Percentiles rank a stretch among this genome's conserved stretches.
Conservation (phyloP, 2,797 vertebrate species). For the Spheniscus humboldti region DNA sequence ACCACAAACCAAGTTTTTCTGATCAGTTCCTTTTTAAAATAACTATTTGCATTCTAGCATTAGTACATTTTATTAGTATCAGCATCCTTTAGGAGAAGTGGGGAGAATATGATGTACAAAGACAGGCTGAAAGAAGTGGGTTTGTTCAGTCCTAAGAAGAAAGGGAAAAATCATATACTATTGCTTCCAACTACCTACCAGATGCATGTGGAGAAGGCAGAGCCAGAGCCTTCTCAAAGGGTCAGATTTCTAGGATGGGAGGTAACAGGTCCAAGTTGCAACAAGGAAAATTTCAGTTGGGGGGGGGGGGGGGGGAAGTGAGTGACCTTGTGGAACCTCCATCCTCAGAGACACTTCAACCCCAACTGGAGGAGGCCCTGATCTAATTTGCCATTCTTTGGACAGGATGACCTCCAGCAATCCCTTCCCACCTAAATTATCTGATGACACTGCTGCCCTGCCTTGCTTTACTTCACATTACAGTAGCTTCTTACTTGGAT, state of each 20-base stretch:
- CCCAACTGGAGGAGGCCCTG: not conserved
- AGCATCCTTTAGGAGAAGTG: not conserved
- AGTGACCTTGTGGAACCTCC: not conserved
- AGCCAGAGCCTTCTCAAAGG: not conserved
- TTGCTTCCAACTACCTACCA: not conserved
- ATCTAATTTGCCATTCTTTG: not conserved
- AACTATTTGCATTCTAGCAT: not conserved
- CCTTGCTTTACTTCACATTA: not conserved
- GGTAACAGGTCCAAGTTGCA: not conserved
- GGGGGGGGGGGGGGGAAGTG: rapidly evolving
- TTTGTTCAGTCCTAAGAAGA: not conserved
- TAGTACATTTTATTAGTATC: not conserved
- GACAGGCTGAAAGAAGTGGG: not conserved
- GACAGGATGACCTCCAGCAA: not conserved
- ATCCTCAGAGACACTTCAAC: not conserved
- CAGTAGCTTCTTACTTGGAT: not conserved
- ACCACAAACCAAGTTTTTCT: not conserved
- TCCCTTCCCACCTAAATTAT: not conserved
- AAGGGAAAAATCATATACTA: not conserved
- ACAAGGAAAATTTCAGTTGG: not conserved
- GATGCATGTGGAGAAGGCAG: not conserved
- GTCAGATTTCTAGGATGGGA: not conserved
- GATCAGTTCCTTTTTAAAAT: not conserved
- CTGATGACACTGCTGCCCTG: not conserved
- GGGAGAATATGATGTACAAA: not conserved